Base-by-base conservation (phyloP, 2,797 vertebrate species). In the Nothura maculosa region DNA sequence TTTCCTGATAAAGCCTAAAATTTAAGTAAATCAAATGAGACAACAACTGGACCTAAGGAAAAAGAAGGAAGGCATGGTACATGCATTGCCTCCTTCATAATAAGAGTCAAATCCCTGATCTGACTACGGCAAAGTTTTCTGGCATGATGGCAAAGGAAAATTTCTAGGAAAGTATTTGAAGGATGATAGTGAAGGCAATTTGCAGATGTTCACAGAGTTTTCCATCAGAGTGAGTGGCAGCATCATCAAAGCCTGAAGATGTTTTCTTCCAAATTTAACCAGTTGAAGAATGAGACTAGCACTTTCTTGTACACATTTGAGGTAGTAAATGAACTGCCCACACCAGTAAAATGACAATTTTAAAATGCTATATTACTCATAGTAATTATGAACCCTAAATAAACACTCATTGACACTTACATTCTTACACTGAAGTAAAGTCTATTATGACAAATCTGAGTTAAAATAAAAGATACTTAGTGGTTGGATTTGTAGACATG, bases 371-470 rank as follows among this genome's bases (percentile, higher is more conserved):
- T 48, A 55, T 84, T 72, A 27, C 68, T 85, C 42, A 66, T 21
- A 27, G 21, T 18, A 48, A 72, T 87, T 89, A 32, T 83, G 55
- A 89, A 76, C 11, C 32, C 73, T 42, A 87, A 62, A 79, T 70
- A 62, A 80, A 20, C 7, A 76, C 11, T n/a, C 48, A 84, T 83
- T 64, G 90, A 66, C 75, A 82, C 10, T 78, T 68, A 21, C 16
- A 4, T 74, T 66, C 58, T 81, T 43, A 80, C 15, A 52, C 11
- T 67, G 14, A 10, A 40, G 4, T 57, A 78, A 78, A 4, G 22
- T 68, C 50, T 95, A 4, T 47, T 92, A 73, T 74, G 50, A 82
- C 47, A 91, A 74, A 21, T 52, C 60, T 93, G 75, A 92, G 77
- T 85, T 84, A 75, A 89, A 94, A 62, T 34, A 89, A 89, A 50